Base-by-base conservation (phyloP, 2,797 vertebrate species). In the Anisognathus igniventris region DNA sequence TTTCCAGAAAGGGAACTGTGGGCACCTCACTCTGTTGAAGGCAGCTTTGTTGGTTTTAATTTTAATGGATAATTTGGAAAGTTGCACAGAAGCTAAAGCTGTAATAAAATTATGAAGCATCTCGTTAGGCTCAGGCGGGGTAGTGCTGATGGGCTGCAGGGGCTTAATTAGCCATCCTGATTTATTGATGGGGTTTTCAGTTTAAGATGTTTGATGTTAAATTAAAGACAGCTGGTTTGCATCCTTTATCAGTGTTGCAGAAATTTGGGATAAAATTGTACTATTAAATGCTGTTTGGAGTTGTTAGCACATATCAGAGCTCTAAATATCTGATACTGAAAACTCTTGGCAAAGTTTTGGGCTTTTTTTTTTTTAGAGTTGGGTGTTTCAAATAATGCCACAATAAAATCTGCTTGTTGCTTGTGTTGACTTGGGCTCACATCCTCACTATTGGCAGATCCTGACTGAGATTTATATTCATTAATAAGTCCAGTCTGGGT, bases 61-160 rank as follows among this genome's bases (percentile, higher is more conserved):
- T 86, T 66, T 88, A 53, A 57, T 64, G 81, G 83, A 3, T 88
- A 33, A 58, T 94, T 91, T 73, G 70, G 72, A 39, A 88, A 92
- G 90, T 77, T 86, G 89, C 73, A 60, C 44, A 73, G 91, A 88
- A 94, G 92, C 73, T 92, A 90, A 93, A 93, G 71, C 88, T 90
- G 58, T 78, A 70, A 84, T 95, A 92, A 93, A 90, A 70, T 83
- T 45, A 51, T 57, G 79, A 81, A 94, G 85, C 73, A 71, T 92
- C 96, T 94, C 72, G 19, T 95, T 93, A 94, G 91, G 54, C 54
- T 72, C 24, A 71, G 80, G 53, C 47, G 2, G 68, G 45, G n/a
- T 58, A 86, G 70, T 3, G 47, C 81, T 93, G 79, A 78, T 90
- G 92, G 81, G 75, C 84, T 77, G 44, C 31, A 16, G 47, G 50